phyloP scores from a whole-genome alignment of 2,888 invertebrate species.

The Athalia rosae region DNA sequence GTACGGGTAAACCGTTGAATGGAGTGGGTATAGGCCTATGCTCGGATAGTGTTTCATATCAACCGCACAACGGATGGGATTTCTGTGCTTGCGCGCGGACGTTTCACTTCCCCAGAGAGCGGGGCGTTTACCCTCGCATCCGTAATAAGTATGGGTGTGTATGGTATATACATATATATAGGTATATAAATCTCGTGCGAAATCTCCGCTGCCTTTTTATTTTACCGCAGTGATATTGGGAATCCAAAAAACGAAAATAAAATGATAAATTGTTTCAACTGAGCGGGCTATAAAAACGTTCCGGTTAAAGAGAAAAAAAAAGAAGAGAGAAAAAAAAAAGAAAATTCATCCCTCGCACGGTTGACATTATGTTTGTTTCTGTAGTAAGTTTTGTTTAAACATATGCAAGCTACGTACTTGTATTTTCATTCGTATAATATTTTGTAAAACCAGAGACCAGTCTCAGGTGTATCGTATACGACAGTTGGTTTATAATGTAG shows the following conservation, averaged over 20 bases:
- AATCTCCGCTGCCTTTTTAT: conserved; percentile 11
- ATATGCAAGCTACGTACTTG: too few species aligned
- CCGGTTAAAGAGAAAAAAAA: conserved; percentile 5
- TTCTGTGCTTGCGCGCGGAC: conserved; percentile 2
- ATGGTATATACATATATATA: too few species aligned
- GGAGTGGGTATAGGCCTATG: background rate
- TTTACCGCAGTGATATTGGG: background rate
- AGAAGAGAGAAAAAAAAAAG: conserved; percentile 7
- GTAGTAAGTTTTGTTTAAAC: too few species aligned
- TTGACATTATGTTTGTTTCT: background rate
- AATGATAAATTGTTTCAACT: background rate
- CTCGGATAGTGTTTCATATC: background rate
- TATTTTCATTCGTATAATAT: too few species aligned
- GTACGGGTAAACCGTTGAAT: background rate
- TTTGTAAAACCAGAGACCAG: background rate
- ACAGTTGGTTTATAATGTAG: conserved; percentile 9
- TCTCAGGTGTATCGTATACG: background rate
- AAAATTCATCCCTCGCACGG: conserved; percentile 10
- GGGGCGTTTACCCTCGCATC: conserved; percentile 7
- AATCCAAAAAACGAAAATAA: background rate
- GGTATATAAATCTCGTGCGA: conserved; percentile 15
- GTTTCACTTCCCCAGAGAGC: conserved; percentile 21
- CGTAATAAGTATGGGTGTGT: background rate
- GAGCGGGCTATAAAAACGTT: background rate
- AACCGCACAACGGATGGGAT: conserved; percentile 29